phyloP scores from a whole-genome alignment of 2,113 vertebrate species.

The Carassius auratus region DNA sequence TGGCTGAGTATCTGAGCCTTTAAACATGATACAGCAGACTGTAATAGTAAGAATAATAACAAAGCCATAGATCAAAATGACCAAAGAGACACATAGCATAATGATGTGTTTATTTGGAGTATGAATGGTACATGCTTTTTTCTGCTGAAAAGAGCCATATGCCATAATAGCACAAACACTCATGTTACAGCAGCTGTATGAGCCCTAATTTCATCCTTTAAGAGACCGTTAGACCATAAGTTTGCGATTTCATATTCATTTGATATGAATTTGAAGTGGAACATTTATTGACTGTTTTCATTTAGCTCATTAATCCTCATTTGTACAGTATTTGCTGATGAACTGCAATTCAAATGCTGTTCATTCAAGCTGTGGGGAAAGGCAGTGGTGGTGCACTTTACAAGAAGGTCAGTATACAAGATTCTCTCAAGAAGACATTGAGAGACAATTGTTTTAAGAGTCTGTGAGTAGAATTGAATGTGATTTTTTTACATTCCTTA shows the following conservation, averaged over 20 bases:
- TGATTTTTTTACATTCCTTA: not conserved
- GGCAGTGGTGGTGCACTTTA: not conserved
- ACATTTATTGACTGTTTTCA: not conserved
- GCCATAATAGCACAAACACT: not conserved
- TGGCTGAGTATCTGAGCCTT: no score
- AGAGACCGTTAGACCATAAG: not conserved
- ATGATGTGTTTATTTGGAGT: constrained; percentile 28
- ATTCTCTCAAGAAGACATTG: not conserved
- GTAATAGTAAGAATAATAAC: not conserved
- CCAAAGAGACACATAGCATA: not conserved
- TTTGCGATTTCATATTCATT: not conserved
- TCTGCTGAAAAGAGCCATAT: constrained; percentile 50
- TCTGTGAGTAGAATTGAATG: not conserved
- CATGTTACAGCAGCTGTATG: constrained; percentile 16
- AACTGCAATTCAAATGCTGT: not conserved
- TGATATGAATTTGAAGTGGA: not conserved
- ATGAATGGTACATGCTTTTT: constrained; percentile 16
- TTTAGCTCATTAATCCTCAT: not conserved
- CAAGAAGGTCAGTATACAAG: not conserved
- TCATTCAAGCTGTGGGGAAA: not conserved
- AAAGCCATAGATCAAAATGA: not conserved
- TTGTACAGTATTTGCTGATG: not conserved
- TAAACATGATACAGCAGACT: no score
- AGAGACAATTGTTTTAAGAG: not conserved
- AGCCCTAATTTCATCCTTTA: not conserved